phyloP scores from a whole-genome alignment of 23 tunicate species.

The Halocynthia roretzi region DNA sequence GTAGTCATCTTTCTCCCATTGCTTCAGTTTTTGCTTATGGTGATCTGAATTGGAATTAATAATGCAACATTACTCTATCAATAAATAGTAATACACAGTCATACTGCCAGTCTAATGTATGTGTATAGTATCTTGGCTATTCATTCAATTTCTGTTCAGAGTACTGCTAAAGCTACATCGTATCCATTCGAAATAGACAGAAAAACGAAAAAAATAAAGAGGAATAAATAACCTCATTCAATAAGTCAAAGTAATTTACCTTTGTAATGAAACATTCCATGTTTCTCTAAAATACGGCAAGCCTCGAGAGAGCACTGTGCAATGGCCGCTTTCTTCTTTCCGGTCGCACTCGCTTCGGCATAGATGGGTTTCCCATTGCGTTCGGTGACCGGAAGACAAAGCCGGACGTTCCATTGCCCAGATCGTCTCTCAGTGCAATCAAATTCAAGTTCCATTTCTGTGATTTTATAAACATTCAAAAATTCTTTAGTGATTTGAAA shows the following conservation, averaged over 20 bases:
- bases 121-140: too few relatives aligned
- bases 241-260: constrained; percentile 25
- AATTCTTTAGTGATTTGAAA: background rate
- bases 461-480: background rate
- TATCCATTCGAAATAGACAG: background rate
- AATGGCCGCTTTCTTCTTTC: constrained; percentile 59
- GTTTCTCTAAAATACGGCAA: constrained; percentile 68
- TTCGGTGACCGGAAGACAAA: constrained; percentile 58
- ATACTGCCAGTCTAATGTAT: too few relatives aligned
- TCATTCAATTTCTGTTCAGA: too few relatives aligned
- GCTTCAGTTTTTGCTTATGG: constrained; percentile 43
- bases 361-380: constrained; percentile 61
- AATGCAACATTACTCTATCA: background rate
- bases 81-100: too few relatives aligned
- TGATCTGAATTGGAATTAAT: constrained; percentile 20
- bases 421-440: constrained; percentile 83
- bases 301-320: constrained; percentile 89
- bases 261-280: constrained; percentile 81
- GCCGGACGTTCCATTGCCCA: constrained; percentile 76
- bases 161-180: too few relatives aligned
- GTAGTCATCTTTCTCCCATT: constrained; percentile 92
- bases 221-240: background rate
- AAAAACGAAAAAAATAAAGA: background rate
- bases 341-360: constrained; percentile 76
- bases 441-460: constrained; percentile 78